Base-by-base conservation (phyloP, 2,113 vertebrate genomes). In the Lagopus leucura region DNA sequence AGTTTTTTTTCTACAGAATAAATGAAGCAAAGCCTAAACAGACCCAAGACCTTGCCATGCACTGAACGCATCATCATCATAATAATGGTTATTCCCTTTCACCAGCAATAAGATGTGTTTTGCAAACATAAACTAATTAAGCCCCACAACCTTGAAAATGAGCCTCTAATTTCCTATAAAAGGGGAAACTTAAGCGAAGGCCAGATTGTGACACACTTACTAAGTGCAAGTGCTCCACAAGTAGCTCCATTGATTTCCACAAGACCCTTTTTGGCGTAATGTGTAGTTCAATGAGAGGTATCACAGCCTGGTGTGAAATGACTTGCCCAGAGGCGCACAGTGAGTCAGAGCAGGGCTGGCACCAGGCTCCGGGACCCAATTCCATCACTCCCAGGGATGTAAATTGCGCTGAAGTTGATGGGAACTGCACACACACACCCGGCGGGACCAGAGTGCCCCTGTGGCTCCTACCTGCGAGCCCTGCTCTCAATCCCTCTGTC, bases 171-270 rank as follows among this genome's bases (percentile, higher is more conserved):
- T 95, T 91, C 89, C 95, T 90, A 57, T 88, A 95, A 95, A 95
- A 95, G 82, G 73, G 73, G 70, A 86, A 91, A 92, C 65, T 94
- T 89, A 90, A 94, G 70, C 0, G 52, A 94, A 94, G 94, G 96
- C 95, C 94, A 97, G 96, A 95, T 95, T 96, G 96, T 94, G 95
- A 97, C 95, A 96, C 88, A 95, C 92, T 95, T 96, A 93, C 93
- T 94, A 93, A 96, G 75, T 92, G 42, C 89, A 74, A 91, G 47
- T 1, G 10, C 95, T 95, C 94, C 92, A 91, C 93, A 97, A 97
- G 95, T 83, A 96, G 88, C 94, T 94, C 93, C 88, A 94, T 95
- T 97, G 94, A 94, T 89, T 96, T 96, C 90, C 20, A 4, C 1
- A 3, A 92, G 89, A 88, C 90, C 82, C 80, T 96, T 95, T 92